phyloP scores from a whole-genome alignment of 92 coral and sea anemone genomes.

The Zoanthus sociatus region DNA sequence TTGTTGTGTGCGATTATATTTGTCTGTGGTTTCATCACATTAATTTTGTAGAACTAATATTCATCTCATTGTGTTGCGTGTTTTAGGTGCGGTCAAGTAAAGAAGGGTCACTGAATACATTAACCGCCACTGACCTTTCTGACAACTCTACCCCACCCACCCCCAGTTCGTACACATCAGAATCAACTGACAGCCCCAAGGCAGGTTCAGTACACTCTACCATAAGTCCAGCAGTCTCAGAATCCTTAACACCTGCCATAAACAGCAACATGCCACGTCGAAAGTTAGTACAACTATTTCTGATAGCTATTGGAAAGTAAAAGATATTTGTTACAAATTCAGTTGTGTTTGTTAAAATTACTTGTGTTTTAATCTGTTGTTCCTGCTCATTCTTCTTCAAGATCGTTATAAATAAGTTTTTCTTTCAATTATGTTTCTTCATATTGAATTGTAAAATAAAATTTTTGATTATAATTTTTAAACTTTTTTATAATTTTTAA shows the following conservation, averaged over 20 bases:
- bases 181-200: slow-evolving; percentile 86
- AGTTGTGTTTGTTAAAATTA: not conserved
- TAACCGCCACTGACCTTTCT: slow-evolving; percentile 50
- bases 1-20: no score
- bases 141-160: slow-evolving; percentile 93
- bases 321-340: not conserved
- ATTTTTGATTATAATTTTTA: no score
- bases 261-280: slow-evolving; percentile 59
- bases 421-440: no score
- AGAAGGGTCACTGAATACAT: slow-evolving; percentile 80
- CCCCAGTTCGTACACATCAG: slow-evolving; percentile 89
- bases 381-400: no score
- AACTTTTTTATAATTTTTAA: no score
- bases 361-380: no score
- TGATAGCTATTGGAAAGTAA: not conserved
- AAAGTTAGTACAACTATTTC: not conserved
- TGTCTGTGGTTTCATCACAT: no score
- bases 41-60: no score
- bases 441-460: no score
- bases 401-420: no score
- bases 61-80: not conserved
- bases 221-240: slow-evolving; percentile 46
- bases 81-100: slow-evolving; percentile 84
- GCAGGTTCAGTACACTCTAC: slow-evolving; percentile 57
- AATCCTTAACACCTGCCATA: slow-evolving; percentile 50